Conservation (phyloP, 2,797 vertebrate genomes). For the Macropodus opercularis region DNA sequence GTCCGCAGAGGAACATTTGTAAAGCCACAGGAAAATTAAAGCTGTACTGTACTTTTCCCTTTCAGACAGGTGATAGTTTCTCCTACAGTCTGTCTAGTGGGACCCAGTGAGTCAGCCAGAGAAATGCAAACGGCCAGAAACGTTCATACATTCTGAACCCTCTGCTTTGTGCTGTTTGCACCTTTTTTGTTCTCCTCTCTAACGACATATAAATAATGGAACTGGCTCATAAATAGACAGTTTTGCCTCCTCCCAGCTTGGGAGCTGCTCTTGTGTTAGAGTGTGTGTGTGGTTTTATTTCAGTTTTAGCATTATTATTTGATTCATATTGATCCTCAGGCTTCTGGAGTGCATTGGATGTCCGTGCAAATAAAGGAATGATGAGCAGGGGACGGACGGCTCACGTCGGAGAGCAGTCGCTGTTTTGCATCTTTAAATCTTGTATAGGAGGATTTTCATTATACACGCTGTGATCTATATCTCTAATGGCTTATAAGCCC, state of each 20-base stretch:
- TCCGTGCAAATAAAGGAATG: constrained; percentile 39
- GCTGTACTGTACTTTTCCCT: background rate
- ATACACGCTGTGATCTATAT: constrained; percentile 7
- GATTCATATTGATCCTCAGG: constrained; percentile 61
- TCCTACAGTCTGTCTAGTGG: background rate
- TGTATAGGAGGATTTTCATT: background rate
- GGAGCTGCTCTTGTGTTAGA: constrained; percentile 3
- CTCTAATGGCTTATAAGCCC: background rate
- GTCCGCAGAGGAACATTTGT: constrained; percentile 18
- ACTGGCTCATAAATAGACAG: constrained; percentile 59
- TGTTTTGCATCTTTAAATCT: constrained; percentile 6
- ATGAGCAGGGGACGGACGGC: background rate
- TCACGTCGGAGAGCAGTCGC: background rate
- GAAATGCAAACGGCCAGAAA: constrained; percentile 4
- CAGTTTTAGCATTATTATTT: constrained; percentile 59
- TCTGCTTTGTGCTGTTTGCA: constrained; percentile 45
- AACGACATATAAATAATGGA: constrained; percentile 59
- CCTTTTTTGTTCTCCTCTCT: constrained; percentile 16
- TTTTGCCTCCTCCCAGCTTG: constrained; percentile 22
- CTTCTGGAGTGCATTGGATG: constrained; percentile 39
- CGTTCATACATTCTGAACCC: too few relatives aligned
- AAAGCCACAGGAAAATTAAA: constrained; percentile 26
- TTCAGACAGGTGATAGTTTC: constrained; percentile 11
- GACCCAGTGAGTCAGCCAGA: background rate
- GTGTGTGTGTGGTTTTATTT: constrained; percentile 21